phyloP scores from a whole-genome alignment of 2,888 invertebrate species.

The Sphecodes monilicornis region DNA sequence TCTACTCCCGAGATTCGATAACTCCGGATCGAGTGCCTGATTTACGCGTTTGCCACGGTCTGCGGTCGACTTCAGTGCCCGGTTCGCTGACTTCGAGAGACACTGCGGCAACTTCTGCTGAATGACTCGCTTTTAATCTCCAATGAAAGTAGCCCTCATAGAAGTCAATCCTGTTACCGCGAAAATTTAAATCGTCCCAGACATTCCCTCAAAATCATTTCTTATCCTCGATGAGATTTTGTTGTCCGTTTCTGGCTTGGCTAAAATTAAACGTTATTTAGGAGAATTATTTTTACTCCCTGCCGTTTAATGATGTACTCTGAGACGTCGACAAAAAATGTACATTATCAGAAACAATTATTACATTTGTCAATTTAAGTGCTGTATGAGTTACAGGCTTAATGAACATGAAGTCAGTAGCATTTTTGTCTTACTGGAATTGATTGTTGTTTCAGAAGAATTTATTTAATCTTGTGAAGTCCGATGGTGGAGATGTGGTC shows the following conservation, averaged over 20 bases:
- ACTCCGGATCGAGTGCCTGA: slow-evolving; percentile 14
- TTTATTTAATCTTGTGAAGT: too few relatives aligned
- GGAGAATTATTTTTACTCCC: too few relatives aligned
- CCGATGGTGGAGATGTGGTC: too few relatives aligned
- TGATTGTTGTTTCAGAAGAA: too few relatives aligned
- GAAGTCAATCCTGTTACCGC: not conserved
- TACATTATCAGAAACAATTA: too few relatives aligned
- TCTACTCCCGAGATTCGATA: slow-evolving; percentile 18
- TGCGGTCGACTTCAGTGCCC: not conserved
- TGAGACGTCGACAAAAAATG: too few relatives aligned
- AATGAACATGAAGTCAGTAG: too few relatives aligned
- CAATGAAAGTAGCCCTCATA: not conserved
- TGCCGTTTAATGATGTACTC: too few relatives aligned
- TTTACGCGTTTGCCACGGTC: slow-evolving; percentile 1
- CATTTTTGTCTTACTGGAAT: too few relatives aligned
- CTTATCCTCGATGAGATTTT: not conserved
- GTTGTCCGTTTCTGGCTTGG: not conserved
- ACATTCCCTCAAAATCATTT: not conserved
- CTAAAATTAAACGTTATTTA: too few relatives aligned
- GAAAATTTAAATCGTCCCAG: not conserved
- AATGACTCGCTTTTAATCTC: slow-evolving; percentile 7
- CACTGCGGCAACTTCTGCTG: not conserved
- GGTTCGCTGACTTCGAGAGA: slow-evolving; percentile 1
- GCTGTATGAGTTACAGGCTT: too few relatives aligned
- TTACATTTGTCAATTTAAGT: too few relatives aligned